These are phyloP conservation scores for Leptoteleia sp. DNA, from an alignment of 1,140 invertebrate genomes.

Conservation along the genomic window DNA sequence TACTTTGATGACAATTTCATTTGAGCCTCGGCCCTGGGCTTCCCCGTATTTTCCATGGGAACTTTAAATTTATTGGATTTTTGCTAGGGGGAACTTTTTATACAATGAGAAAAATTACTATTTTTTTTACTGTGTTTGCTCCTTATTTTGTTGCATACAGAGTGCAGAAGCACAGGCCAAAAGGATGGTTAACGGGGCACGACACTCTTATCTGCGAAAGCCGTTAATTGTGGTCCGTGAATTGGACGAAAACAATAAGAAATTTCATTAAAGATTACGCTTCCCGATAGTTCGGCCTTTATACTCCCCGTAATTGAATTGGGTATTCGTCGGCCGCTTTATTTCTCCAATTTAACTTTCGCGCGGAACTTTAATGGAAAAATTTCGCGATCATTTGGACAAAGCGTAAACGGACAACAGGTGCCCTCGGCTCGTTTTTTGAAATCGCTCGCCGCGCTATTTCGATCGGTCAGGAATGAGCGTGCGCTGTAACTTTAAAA, in stretches of 20 bases:
- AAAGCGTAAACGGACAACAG: conserved; percentile 49
- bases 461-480: too few relatives aligned
- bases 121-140: too few relatives aligned
- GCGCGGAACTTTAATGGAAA: conserved; percentile 49
- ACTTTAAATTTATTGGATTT: too few relatives aligned
- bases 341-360: conserved; percentile 58
- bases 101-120: too few relatives aligned
- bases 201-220: background rate
- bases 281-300: conserved; percentile 39
- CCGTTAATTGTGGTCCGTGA: conserved; percentile 9
- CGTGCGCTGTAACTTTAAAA: too few relatives aligned
- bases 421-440: conserved; percentile 30
- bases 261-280: conserved; percentile 41
- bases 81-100: too few relatives aligned
- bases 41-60: too few relatives aligned
- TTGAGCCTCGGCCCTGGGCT: too few relatives aligned
- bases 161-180: too few relatives aligned
- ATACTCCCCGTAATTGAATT: conserved; percentile 47
- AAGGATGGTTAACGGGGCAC: too few relatives aligned
- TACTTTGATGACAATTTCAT: too few relatives aligned
- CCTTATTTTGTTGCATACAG: too few relatives aligned
- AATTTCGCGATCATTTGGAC: conserved; percentile 50
- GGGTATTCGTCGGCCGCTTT: conserved; percentile 23
- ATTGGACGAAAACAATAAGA: conserved; percentile 10
- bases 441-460: background rate